Evolutionary conservation across 2,888 invertebrate species (phyloP), one percentile per base, ranked within the genome.

Genomic region (Ptilodon capucinus): DNA sequence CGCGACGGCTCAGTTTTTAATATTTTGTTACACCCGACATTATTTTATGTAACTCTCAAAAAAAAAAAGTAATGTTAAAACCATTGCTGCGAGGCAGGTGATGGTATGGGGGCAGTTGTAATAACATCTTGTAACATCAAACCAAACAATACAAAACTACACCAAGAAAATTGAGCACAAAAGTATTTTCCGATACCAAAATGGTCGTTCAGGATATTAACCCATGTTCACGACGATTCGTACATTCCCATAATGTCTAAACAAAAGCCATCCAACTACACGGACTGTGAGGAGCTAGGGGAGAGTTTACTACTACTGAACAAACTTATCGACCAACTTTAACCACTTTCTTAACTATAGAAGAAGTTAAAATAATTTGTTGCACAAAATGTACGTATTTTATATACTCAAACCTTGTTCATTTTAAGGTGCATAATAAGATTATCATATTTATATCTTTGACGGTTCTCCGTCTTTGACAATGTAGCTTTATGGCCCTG

Each of bases 211-310:
- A 69, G 68, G 64, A 73, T 74, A 76, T 76, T 70, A 71, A 68
- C 67, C 70, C 70, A 67, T 76, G 81, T 79, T 80, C 74, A 64
- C 79, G 70, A 72, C 73, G 57, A 77, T 79, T 76, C 76, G 72
- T 80, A 84, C 76, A 73, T 77, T 79, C 79, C 71, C 76, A 74
- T 82, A 79, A 84, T 79, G 79, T 82, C 77, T 74, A 74, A 84
- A 84, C 82, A 85, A 84, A 81, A 72, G 39, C 39, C 39, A 21
- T 39, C 21, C 13, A n/a, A 39, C 19, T 19, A 39, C 17, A 21
- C 21, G 19, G 17, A 13, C 7, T 21, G 13, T 39, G 72, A 78
- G 76, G 73, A 66, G 69, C 62, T 58, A 51, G 51, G 64, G 65
- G 60, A 53, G 61, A 64, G 76, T 74, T 78, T 79, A 72, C 69